phyloP scores from a whole-genome alignment of 2,113 vertebrate genomes.

The Ameiurus melas region DNA sequence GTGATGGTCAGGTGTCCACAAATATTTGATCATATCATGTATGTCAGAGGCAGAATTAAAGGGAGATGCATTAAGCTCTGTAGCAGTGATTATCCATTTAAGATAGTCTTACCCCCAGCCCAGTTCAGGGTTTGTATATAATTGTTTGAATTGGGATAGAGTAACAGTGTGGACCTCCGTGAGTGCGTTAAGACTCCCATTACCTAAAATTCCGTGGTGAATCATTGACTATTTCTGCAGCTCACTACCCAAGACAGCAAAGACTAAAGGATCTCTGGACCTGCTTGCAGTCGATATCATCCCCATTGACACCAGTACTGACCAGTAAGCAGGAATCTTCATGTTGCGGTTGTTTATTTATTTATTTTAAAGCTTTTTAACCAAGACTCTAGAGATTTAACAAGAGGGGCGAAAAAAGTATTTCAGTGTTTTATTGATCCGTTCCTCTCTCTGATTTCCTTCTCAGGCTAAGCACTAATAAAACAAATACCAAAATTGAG shows the following conservation, averaged over 20 bases:
- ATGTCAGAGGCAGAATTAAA: background rate
- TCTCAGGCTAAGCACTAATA: constrained; percentile 9
- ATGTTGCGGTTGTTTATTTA: background rate
- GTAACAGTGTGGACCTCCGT: background rate
- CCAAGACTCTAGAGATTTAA: background rate
- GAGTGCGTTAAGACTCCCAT: background rate
- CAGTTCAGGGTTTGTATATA: background rate
- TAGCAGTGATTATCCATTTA: background rate
- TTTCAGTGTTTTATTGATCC: background rate
- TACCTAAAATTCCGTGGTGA: background rate
- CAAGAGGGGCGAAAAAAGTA: background rate
- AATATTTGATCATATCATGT: background rate
- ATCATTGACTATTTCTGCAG: constrained; percentile 38
- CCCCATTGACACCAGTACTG: constrained; percentile 45
- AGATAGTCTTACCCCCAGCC: background rate
- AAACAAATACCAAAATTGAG: background rate
- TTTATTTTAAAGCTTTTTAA: background rate
- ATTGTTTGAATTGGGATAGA: background rate
- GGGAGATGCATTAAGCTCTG: background rate
- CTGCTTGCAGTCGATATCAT: constrained; percentile 59
- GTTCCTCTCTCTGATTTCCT: constrained; percentile 6
- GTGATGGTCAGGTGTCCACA: background rate
- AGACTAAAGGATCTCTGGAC: constrained; percentile 52
- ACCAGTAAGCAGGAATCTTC: constrained; percentile 53
- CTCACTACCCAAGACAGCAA: constrained; percentile 40